Conservation (phyloP, 2,888 invertebrate species). For the Drosophila quasianomalipes region DNA sequence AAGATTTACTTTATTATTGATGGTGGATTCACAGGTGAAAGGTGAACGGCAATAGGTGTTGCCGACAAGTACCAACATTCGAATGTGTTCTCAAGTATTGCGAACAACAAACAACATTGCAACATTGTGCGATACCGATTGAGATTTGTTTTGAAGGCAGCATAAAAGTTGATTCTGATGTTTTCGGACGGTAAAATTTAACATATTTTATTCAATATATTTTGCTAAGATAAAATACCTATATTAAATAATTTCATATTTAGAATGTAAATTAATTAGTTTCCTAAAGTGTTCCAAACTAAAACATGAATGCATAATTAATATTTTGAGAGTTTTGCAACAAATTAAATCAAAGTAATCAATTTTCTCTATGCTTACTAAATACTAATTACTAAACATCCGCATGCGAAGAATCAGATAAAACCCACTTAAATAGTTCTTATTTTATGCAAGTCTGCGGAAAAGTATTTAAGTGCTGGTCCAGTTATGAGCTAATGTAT, state of each 20-base stretch:
- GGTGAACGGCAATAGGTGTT: conserved; percentile 53
- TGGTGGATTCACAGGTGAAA: conserved; percentile 26
- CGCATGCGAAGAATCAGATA: neutral
- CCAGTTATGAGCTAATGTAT: conserved; percentile 56
- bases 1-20: conserved; percentile 28
- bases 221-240: neutral
- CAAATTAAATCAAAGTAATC: conserved; percentile 1
- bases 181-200: neutral
- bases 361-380: neutral
- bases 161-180: neutral
- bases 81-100: conserved; percentile 15
- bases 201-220: neutral
- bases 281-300: neutral
- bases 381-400: neutral
- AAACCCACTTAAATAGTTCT: conserved; percentile 13
- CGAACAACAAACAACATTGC: neutral
- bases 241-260: neutral
- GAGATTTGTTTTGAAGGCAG: neutral
- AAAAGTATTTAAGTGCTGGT: conserved; percentile 30
- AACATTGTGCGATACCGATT: neutral
- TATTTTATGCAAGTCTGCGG: neutral
- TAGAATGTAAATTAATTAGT: neutral
- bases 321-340: neutral
- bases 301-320: neutral
- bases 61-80: conserved; percentile 29